Evolutionary conservation across 92 coral and sea anemone species (phyloP).

Genomic region (Zoanthus solanderi): DNA sequence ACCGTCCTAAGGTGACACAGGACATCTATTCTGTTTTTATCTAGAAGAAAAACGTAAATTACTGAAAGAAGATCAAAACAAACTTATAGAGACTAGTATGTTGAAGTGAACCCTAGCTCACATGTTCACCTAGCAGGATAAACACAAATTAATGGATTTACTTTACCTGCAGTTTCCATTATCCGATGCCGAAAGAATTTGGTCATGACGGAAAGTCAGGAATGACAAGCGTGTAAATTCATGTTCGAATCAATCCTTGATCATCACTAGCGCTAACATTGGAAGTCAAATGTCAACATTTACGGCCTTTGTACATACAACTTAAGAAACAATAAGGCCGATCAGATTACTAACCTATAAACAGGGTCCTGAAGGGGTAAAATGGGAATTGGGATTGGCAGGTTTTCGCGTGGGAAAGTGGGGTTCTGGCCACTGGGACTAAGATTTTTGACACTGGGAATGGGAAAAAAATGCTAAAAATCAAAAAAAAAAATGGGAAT

Average conservation of each 20-base stretch:
- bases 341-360: conserved; percentile 30
- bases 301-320: neutral
- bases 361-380: neutral
- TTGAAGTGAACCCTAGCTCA: neutral
- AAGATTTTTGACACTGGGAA: too few species aligned
- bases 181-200: neutral
- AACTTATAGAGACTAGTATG: neutral
- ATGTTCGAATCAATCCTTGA: conserved; percentile 16
- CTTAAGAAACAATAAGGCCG: neutral
- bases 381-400: neutral
- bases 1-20: neutral
- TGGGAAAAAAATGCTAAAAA: too few species aligned
- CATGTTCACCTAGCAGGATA: too few species aligned
- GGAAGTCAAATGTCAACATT: conserved; percentile 19
- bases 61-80: neutral
- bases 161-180: neutral
- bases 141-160: neutral
- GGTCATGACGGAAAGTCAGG: neutral
- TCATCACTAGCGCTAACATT: neutral
- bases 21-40: neutral
- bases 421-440: too few species aligned
- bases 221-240: conserved; percentile 12
- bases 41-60: neutral
- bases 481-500: too few species aligned
- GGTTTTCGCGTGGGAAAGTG: too few species aligned